Conservation (phyloP, 2,113 vertebrate genomes). For the Megaleporinus macrocephalus region DNA sequence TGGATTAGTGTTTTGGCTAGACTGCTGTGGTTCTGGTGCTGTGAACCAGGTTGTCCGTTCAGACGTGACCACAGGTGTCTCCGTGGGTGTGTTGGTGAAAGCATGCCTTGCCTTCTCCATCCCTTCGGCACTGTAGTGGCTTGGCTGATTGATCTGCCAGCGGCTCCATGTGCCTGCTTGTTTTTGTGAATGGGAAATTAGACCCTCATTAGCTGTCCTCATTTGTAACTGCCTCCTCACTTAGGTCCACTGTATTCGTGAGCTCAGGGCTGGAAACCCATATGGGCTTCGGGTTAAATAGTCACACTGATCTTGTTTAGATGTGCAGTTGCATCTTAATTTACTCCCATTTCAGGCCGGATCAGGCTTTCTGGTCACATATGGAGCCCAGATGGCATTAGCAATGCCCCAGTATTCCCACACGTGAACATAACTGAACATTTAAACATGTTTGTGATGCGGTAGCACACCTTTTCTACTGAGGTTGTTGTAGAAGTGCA, state of each 20-base stretch:
- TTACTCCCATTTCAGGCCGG: too few relatives aligned
- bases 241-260: not conserved
- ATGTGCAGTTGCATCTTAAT: too few relatives aligned
- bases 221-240: not conserved
- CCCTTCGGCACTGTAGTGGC: slow-evolving; percentile 28
- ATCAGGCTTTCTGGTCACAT: too few relatives aligned
- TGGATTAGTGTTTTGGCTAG: not conserved
- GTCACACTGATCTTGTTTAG: not conserved
- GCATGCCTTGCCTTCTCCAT: slow-evolving; percentile 14
- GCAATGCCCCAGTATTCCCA: too few relatives aligned
- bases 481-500: too few relatives aligned
- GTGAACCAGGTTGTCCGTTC: not conserved
- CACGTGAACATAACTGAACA: too few relatives aligned
- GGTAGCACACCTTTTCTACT: too few relatives aligned
- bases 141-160: slow-evolving; percentile 41
- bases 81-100: not conserved
- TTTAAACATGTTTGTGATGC: too few relatives aligned
- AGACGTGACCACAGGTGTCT: not conserved
- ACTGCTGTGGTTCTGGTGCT: not conserved
- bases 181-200: slow-evolving; percentile 36
- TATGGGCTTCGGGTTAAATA: not conserved
- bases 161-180: slow-evolving; percentile 46
- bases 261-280: too few relatives aligned
- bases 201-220: not conserved
- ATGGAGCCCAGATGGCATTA: too few relatives aligned